phyloP scores from a whole-genome alignment of 2,113 vertebrate species.

The Larimichthys crocea region DNA sequence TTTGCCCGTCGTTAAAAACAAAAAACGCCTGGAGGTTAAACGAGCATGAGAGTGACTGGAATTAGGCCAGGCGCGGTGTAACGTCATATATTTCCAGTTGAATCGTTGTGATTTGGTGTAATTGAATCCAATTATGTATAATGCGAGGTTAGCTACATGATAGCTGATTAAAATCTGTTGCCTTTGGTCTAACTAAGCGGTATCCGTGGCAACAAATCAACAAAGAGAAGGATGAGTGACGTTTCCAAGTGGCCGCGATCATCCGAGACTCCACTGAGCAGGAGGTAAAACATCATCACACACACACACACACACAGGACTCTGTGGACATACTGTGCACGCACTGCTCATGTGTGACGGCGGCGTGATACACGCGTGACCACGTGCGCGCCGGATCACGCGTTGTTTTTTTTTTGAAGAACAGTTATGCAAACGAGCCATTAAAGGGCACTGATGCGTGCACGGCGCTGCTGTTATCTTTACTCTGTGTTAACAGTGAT shows the following conservation, averaged over 20 bases:
- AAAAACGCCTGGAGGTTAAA: slow-evolving; percentile 49
- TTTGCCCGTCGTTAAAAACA: slow-evolving; percentile 49
- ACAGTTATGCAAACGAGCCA: slow-evolving; percentile 28
- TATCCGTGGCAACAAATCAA: slow-evolving; percentile 48
- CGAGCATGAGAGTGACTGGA: slow-evolving; percentile 26
- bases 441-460: slow-evolving; percentile 38
- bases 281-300: not conserved
- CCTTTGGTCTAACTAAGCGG: slow-evolving; percentile 1
- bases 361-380: slow-evolving; percentile 31
- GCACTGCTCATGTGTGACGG: slow-evolving; percentile 6
- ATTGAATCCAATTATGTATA: slow-evolving; percentile 63
- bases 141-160: slow-evolving; percentile 32
- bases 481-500: slow-evolving; percentile 21
- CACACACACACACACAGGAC: not conserved
- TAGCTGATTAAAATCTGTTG: slow-evolving; percentile 16
- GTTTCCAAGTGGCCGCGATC: not conserved
- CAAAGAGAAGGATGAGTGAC: slow-evolving; percentile 32
- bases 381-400: slow-evolving; percentile 41
- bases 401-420: slow-evolving; percentile 24
- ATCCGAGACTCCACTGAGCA: not conserved
- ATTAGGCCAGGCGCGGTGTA: slow-evolving; percentile 1
- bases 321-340: not conserved
- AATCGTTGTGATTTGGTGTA: slow-evolving; percentile 48
- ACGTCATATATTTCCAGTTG: slow-evolving; percentile 22
- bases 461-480: slow-evolving; percentile 26